Conservation (phyloP, 1,140 invertebrate genomes). For the Plutomurus gul region DNA sequence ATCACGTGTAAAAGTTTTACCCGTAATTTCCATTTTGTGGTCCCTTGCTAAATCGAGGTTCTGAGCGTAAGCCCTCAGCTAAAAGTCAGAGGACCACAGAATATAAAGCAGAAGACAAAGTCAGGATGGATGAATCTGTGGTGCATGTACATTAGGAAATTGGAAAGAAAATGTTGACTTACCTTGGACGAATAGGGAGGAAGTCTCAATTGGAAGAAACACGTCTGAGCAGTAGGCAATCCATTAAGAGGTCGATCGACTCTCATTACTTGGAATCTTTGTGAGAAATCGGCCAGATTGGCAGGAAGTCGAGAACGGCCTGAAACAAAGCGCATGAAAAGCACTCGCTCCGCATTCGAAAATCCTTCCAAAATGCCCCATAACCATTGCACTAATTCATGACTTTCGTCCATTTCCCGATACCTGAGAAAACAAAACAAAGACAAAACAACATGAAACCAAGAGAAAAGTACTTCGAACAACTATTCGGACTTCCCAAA, state of each 20-base stretch:
- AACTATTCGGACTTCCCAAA: no score
- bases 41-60: no score
- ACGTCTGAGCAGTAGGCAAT: slow-evolving; percentile 68
- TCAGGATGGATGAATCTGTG: not conserved
- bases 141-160: not conserved
- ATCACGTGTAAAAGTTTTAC: no score
- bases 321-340: slow-evolving; percentile 73
- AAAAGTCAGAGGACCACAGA: no score
- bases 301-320: slow-evolving; percentile 69
- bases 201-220: slow-evolving; percentile 73
- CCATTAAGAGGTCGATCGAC: slow-evolving; percentile 66
- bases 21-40: no score
- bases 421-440: slow-evolving; percentile 59
- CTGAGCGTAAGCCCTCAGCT: no score
- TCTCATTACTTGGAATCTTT: slow-evolving; percentile 69
- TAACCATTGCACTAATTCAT: slow-evolving; percentile 67
- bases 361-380: slow-evolving; percentile 70
- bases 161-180: not conserved
- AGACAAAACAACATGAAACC: not conserved
- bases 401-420: slow-evolving; percentile 68
- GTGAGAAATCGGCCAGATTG: slow-evolving; percentile 70
- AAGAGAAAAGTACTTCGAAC: no score
- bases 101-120: no score
- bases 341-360: slow-evolving; percentile 67
- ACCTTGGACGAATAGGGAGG: slow-evolving; percentile 65